These are phyloP conservation scores for Colossoma macropomum DNA, from an alignment of 2,113 vertebrate species.

Conservation along the genomic window DNA sequence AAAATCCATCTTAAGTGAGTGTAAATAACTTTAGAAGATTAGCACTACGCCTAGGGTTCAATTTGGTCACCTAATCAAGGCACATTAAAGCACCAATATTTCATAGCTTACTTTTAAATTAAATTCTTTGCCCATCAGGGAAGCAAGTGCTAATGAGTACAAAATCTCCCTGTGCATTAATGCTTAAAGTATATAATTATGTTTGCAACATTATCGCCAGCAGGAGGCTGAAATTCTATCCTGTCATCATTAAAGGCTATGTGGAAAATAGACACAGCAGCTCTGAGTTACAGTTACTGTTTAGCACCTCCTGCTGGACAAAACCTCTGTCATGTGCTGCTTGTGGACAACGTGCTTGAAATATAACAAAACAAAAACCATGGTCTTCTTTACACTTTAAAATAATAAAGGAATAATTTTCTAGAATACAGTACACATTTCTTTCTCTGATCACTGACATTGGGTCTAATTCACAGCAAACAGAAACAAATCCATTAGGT, in stretches of 20 bases:
- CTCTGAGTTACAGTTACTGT: too few relatives aligned
- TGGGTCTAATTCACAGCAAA: neutral
- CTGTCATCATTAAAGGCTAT: too few relatives aligned
- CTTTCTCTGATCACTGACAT: neutral
- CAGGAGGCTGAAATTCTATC: too few relatives aligned
- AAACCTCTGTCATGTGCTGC: too few relatives aligned
- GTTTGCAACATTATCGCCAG: too few relatives aligned
- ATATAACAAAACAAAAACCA: neutral
- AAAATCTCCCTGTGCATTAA: too few relatives aligned
- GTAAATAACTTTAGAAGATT: neutral
- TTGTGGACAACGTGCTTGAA: neutral
- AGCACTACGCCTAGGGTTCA: neutral
- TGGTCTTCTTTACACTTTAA: neutral
- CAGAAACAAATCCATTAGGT: neutral
- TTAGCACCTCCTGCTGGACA: slow-evolving; percentile 7
- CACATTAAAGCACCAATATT: neutral
- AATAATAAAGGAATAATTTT: neutral
- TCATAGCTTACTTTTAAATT: neutral
- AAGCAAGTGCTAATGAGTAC: neutral
- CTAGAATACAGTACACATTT: neutral
- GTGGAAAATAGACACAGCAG: too few relatives aligned
- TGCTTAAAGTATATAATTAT: too few relatives aligned
- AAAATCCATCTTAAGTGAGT: neutral
- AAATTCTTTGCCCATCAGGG: neutral
- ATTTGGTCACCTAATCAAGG: neutral